Percentiles rank a stretch among this genome's conserved stretches.
phyloP scores from a whole-genome alignment of 2,888 invertebrate species.

The Dioctria linearis region DNA sequence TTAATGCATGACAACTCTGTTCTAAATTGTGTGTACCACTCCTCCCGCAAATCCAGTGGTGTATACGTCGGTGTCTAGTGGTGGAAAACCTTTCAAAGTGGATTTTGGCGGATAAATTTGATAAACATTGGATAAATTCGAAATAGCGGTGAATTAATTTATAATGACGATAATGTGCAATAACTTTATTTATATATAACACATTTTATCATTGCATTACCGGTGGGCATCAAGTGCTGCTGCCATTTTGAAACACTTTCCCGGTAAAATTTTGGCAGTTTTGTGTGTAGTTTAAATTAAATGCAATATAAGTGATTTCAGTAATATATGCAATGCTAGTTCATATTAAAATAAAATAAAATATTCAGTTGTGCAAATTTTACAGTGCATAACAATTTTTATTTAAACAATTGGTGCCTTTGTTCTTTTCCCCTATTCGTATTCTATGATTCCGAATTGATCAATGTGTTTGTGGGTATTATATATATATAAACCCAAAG shows the following conservation, averaged over 20 bases:
- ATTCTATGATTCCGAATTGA: background rate
- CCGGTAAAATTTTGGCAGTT: conserved; percentile 33
- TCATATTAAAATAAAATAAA: no score
- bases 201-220: background rate
- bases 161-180: background rate
- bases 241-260: conserved; percentile 51
- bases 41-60: conserved; percentile 29
- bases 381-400: background rate
- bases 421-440: conserved; percentile 40
- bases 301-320: no score
- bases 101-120: conserved; percentile 46
- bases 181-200: background rate
- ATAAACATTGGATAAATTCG: conserved; percentile 8
- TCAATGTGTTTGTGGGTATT: conserved; percentile 29
- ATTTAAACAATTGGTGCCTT: conserved; percentile 38
- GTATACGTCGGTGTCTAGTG: conserved; percentile 30
- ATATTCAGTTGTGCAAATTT: background rate
- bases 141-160: background rate
- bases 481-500: background rate
- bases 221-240: conserved; percentile 28
- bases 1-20: background rate
- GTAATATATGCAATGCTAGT: no score
- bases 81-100: conserved; percentile 41
- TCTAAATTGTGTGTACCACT: conserved; percentile 1
- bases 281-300: background rate